Evolutionary conservation across 2,888 invertebrate species (phyloP).

Genomic region (Isoperla grammatica): DNA sequence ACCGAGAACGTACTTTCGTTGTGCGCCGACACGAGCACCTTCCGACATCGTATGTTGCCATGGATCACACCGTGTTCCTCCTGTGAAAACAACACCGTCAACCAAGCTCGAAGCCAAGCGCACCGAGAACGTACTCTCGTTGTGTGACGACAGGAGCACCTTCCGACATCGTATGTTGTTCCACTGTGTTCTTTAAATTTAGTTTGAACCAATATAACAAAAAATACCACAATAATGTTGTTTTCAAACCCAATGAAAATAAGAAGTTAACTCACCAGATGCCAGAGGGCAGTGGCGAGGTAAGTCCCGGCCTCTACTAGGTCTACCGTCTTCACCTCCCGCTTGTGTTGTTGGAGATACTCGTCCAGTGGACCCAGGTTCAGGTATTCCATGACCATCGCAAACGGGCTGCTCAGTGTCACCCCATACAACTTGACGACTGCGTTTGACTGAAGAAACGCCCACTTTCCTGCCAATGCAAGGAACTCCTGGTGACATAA

Average conservation of each 20-base stretch:
- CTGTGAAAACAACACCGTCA: conserved; percentile 44
- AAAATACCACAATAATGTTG: not conserved
- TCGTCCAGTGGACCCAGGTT: conserved; percentile 71
- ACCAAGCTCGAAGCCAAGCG: too few relatives aligned
- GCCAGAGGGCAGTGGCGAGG: conserved; percentile 79
- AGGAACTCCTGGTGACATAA: conserved; percentile 61
- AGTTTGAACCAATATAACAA: too few relatives aligned
- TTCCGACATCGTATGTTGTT: conserved; percentile 79
- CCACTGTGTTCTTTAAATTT: too few relatives aligned
- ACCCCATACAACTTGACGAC: conserved; percentile 74
- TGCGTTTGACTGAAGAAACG: conserved; percentile 67
- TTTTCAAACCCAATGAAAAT: conserved; percentile 28
- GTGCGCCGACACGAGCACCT: conserved; percentile 71
- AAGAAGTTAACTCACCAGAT: conserved; percentile 55
- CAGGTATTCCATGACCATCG: conserved; percentile 76
- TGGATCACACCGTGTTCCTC: too few relatives aligned
- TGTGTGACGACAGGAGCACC: conserved; percentile 69
- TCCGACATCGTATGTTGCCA: conserved; percentile 76
- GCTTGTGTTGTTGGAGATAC: conserved; percentile 52
- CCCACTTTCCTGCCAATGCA: conserved; percentile 71
- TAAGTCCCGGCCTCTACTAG: conserved; percentile 76
- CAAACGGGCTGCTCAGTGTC: conserved; percentile 68
- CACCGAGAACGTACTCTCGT: conserved; percentile 62
- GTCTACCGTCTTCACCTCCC: conserved; percentile 49
- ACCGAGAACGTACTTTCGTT: conserved; percentile 64